phyloP scores from a whole-genome alignment of 1,140 invertebrate genomes.

The Lucilia cuprina region DNA sequence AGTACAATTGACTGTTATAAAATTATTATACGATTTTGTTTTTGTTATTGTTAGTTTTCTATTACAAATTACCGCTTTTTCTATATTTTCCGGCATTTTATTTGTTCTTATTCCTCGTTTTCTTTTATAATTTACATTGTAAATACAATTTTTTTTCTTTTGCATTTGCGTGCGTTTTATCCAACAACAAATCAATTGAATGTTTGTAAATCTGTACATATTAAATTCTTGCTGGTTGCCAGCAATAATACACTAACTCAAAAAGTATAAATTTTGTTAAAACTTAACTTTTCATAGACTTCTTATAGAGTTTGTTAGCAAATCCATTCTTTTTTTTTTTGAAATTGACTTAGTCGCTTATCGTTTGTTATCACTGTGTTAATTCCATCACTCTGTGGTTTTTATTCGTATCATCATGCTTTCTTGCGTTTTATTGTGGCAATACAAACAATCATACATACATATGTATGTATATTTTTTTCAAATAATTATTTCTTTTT shows the following conservation, averaged over 20 bases:
- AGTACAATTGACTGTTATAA: conserved; percentile 5
- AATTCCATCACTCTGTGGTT: neutral
- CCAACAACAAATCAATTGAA: neutral
- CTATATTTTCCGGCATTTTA: neutral
- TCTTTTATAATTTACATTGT: neutral
- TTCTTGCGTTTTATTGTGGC: neutral
- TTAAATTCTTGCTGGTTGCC: too few relatives aligned
- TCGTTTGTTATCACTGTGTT: too few relatives aligned
- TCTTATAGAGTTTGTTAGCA: too few relatives aligned
- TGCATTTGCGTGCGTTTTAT: neutral
- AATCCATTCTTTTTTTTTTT: too few relatives aligned
- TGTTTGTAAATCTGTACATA: too few relatives aligned
- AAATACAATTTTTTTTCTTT: neutral
- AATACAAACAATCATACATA: neutral
- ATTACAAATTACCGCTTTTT: neutral
- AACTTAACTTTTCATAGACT: too few relatives aligned
- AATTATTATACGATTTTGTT: neutral
- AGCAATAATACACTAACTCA: too few relatives aligned
- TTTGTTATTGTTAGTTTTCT: neutral
- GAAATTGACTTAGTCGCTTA: too few relatives aligned
- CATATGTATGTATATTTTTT: neutral
- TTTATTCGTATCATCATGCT: neutral
- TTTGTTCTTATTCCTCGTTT: neutral
- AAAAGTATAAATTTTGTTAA: too few relatives aligned
- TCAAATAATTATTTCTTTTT: neutral